These are phyloP conservation scores for Phymanthus crucifer DNA, from an alignment of 92 coral and sea anemone genomes.

Conservation along the genomic window DNA sequence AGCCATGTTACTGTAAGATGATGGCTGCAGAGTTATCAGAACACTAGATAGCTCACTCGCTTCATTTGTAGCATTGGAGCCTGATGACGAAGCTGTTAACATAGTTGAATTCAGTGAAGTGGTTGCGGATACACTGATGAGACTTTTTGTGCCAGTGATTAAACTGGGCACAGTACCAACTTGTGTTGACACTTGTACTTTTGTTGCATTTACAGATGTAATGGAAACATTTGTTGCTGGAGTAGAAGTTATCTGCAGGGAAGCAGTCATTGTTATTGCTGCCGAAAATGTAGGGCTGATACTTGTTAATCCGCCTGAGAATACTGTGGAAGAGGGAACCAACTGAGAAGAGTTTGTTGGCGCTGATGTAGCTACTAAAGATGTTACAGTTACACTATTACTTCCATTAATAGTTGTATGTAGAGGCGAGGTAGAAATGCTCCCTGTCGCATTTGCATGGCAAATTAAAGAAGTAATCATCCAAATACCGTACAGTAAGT, in stretches of 20 bases:
- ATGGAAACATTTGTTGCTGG: not conserved
- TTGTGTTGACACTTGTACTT: too few species aligned
- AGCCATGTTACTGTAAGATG: not conserved
- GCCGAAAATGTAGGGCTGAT: not conserved
- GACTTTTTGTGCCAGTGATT: too few species aligned
- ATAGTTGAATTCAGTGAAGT: not conserved
- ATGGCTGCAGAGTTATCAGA: not conserved
- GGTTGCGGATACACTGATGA: not conserved
- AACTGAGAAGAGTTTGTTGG: too few species aligned
- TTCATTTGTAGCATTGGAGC: not conserved
- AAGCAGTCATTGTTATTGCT: not conserved
- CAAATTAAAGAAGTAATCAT: not conserved
- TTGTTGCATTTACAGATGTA: not conserved
- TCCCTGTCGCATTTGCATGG: not conserved
- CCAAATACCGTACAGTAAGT: not conserved
- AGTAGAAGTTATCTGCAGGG: not conserved
- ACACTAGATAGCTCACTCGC: not conserved
- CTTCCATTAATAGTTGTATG: too few species aligned
- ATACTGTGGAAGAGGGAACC: too few species aligned
- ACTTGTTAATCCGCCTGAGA: not conserved
- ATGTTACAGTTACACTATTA: too few species aligned
- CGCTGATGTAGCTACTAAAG: too few species aligned
- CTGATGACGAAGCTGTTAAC: not conserved
- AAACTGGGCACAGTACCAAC: too few species aligned
- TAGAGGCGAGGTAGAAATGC: too few species aligned